A percentile compares a stretch with the other conserved stretches of the same genome.
Conservation (phyloP, 2,113 vertebrate species). For the Turnix velox region DNA sequence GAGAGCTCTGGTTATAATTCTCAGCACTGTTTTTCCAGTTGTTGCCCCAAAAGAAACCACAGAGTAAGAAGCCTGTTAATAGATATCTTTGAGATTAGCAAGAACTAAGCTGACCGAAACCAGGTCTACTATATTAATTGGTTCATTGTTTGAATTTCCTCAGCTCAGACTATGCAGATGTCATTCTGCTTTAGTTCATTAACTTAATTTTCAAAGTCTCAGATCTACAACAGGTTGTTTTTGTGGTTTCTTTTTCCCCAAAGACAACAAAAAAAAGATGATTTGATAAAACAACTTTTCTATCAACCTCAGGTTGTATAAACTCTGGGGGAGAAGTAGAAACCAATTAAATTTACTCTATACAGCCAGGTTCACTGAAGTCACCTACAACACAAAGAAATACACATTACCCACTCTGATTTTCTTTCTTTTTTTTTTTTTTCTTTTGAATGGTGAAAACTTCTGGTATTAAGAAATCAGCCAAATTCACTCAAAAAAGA, state of each 20-base stretch:
- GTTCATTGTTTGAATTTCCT: background rate
- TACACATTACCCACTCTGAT: background rate
- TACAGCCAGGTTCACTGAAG: background rate
- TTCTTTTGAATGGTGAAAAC: accelerated
- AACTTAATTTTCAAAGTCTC: background rate
- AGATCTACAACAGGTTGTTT: background rate
- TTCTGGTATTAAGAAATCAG: background rate
- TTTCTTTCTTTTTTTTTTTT: background rate
- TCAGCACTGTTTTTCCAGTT: background rate
- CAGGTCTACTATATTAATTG: background rate
- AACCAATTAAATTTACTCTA: background rate
- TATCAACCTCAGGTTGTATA: background rate
- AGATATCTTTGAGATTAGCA: background rate
- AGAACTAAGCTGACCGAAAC: background rate
- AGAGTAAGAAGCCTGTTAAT: background rate
- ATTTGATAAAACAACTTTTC: background rate
- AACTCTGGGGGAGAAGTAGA: background rate
- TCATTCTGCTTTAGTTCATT: background rate
- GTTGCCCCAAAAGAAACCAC: background rate
- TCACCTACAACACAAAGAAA: background rate
- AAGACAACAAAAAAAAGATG: background rate
- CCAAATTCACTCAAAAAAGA: background rate
- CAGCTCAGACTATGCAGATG: background rate
- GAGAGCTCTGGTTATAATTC: background rate
- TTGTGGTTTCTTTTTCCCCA: background rate